Conservation (phyloP, 2,113 vertebrate genomes). For the Brachypodius melanocephalos region DNA sequence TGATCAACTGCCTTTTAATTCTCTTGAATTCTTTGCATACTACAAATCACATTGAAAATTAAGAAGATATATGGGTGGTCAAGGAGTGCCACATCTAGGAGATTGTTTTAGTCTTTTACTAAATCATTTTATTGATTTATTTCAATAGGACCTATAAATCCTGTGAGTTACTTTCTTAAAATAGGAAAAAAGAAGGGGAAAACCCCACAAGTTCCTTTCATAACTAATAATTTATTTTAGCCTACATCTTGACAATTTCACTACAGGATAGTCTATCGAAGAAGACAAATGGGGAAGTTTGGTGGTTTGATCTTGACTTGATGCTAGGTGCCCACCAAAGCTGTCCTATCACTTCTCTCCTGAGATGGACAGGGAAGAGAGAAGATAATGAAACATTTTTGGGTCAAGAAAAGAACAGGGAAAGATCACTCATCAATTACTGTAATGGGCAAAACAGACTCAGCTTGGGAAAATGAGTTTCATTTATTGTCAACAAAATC, state of each 20-base stretch:
- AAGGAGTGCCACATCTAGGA: background rate
- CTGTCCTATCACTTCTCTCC: background rate
- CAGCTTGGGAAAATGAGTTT: background rate
- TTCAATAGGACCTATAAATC: background rate
- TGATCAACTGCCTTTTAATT: background rate
- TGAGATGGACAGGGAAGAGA: background rate
- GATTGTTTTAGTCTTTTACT: background rate
- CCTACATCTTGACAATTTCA: background rate
- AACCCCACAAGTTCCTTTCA: background rate
- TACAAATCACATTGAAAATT: background rate
- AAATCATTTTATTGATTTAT: background rate
- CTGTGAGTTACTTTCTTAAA: background rate
- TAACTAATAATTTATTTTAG: background rate
- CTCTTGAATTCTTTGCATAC: background rate
- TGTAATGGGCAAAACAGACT: background rate
- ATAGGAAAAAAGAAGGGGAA: accelerated
- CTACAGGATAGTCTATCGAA: background rate
- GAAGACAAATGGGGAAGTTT: background rate
- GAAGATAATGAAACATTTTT: background rate
- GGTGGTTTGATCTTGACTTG: background rate
- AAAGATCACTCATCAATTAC: background rate
- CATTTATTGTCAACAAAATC: background rate
- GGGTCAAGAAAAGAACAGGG: background rate
- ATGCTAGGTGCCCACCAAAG: background rate
- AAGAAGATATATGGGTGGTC: background rate